phyloP scores from a whole-genome alignment of 2,113 vertebrate species.

The Pica pica region DNA sequence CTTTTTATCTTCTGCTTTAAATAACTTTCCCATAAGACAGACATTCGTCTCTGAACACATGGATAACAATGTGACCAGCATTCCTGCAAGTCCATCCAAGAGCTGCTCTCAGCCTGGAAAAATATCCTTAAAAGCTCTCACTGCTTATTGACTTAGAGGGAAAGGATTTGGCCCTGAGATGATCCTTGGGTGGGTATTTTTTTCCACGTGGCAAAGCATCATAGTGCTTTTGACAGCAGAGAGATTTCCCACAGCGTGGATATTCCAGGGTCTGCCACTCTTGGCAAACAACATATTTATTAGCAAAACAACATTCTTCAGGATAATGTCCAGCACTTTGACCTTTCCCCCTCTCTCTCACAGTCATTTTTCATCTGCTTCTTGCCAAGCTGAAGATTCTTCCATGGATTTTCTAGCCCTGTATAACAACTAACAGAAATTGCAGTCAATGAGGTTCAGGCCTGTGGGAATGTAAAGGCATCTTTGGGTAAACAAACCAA shows the following conservation, averaged over 20 bases:
- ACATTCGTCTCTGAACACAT: neutral
- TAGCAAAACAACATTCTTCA: neutral
- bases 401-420: neutral
- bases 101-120: neutral
- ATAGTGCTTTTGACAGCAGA: neutral
- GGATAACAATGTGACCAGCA: neutral
- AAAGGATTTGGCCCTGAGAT: neutral
- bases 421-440: neutral
- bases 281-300: neutral
- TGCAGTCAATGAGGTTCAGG: neutral
- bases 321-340: neutral
- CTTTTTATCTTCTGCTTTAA: neutral
- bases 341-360: neutral
- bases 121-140: neutral
- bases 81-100: neutral
- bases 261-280: neutral
- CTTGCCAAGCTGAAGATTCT: neutral
- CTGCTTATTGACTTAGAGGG: neutral
- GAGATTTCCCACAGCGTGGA: neutral
- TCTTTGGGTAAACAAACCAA: conserved; percentile 16
- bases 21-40: neutral
- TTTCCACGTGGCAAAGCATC: neutral
- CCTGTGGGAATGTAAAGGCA: neutral
- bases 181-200: neutral
- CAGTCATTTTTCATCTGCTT: neutral